phyloP scores from a whole-genome alignment of 2,797 vertebrate species.

The Pantherophis alleghaniensis region DNA sequence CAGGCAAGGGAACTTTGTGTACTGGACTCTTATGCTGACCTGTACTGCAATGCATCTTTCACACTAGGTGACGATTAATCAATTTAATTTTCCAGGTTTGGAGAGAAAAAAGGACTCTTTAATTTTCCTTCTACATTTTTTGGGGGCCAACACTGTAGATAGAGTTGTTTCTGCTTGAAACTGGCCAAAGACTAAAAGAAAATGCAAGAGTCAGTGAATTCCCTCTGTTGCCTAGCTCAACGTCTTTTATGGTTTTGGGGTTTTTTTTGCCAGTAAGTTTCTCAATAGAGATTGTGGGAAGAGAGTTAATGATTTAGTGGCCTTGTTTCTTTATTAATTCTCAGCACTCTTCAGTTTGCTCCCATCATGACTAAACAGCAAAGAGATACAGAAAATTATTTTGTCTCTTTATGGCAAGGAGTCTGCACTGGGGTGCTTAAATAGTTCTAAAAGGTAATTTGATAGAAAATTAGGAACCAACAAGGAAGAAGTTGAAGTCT shows the following conservation, averaged over 20 bases:
- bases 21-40: neutral
- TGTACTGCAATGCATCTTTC: neutral
- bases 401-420: slow-evolving; percentile 28
- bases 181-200: slow-evolving; percentile 51
- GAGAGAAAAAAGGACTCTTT: slow-evolving; percentile 2
- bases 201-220: slow-evolving; percentile 41
- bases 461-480: neutral
- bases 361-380: neutral
- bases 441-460: slow-evolving; percentile 9
- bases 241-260: slow-evolving; percentile 30
- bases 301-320: slow-evolving; percentile 42
- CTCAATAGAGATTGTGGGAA: slow-evolving; percentile 65
- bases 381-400: slow-evolving; percentile 13
- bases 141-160: slow-evolving; percentile 44
- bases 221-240: slow-evolving; percentile 39
- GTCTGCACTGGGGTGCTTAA: slow-evolving; percentile 41
- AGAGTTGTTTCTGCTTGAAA: slow-evolving; percentile 41
- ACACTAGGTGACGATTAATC: neutral
- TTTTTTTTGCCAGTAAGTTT: slow-evolving; percentile 54
- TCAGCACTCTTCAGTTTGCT: slow-evolving; percentile 35
- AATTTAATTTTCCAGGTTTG: neutral
- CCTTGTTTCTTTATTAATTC: slow-evolving; percentile 58
- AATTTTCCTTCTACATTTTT: slow-evolving; percentile 40
- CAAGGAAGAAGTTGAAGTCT: neutral
- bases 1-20: neutral